Percentiles rank a stretch among this genome's conserved stretches.
These are phyloP conservation scores for fruit fly (Drosophila melanogaster) DNA, from an alignment of 1,140 invertebrate species.

Conservation along the genomic window Release_6_plus_ISO1_MT NC_004354.4:13318001-13318500, in stretches of 20 bases:
- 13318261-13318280: background rate
- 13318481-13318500: constrained; percentile 12
- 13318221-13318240: background rate
- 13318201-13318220: constrained; percentile 2
- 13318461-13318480: constrained; percentile 1
- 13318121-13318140: constrained; percentile 5
- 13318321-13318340: no score
- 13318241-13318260: background rate
- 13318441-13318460: background rate
- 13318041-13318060: background rate
- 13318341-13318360: no score
- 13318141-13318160: background rate
- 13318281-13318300: background rate
- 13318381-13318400: no score
- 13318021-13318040: background rate
- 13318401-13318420: constrained; percentile 66
- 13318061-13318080: background rate
- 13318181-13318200: constrained; percentile 3
- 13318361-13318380: no score
- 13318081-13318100: constrained; percentile 8
- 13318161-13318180: background rate
- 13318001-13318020: background rate
- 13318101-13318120: constrained; percentile 2
- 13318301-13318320: no score
- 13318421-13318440: constrained; percentile 39